Conservation (phyloP, 2,797 vertebrate species). For the Oceanodroma leucorhoa region DNA sequence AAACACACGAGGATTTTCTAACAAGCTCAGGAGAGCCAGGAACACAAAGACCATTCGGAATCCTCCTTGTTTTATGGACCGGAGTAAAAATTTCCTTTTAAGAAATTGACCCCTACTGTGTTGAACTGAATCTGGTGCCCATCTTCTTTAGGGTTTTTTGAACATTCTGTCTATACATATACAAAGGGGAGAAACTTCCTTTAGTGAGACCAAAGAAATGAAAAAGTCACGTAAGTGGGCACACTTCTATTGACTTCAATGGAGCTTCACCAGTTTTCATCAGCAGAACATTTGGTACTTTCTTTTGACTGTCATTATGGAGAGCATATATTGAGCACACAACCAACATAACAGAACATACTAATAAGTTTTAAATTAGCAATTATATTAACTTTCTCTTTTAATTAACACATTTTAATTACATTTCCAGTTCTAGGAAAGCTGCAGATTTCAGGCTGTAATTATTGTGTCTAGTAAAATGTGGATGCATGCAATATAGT, state of each 20-base stretch:
- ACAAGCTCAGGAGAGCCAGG: background rate
- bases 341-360: background rate
- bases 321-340: background rate
- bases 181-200: background rate
- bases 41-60: background rate
- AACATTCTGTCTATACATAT: background rate
- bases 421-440: background rate
- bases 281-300: background rate
- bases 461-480: background rate
- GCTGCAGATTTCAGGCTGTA: background rate
- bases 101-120: background rate
- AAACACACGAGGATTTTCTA: background rate
- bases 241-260: background rate
- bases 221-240: background rate
- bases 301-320: background rate
- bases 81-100: background rate
- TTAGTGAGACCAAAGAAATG: background rate
- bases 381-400: background rate
- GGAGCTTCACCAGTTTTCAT: background rate
- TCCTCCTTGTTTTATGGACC: background rate
- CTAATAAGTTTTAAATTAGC: background rate
- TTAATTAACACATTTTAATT: background rate
- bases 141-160: background rate
- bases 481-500: background rate
- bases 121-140: background rate